Evolutionary conservation across 1,140 invertebrate genomes (phyloP), one percentile per base, ranked within the genome.

Genomic region (Sinonovacula constricta): DNA sequence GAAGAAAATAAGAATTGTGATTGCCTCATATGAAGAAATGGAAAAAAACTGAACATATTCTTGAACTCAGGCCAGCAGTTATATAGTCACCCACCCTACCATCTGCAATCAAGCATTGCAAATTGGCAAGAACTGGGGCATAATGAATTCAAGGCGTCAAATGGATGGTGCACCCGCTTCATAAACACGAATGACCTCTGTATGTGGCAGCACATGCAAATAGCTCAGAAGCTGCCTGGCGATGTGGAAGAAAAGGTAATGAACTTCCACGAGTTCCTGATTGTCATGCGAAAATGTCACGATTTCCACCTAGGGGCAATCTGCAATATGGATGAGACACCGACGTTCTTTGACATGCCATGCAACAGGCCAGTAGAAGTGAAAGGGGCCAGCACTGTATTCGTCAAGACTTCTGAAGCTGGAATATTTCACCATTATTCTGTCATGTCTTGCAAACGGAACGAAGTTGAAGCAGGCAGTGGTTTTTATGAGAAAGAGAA

Each of bases 391-490:
- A 45, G 7, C 39, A 45, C 39, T 18, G 39, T 45, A 45, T 18
- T 45, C 39, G 39, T 45, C 7, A 10, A 45, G 7, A 45, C n/a
- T n/a, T n/a, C n/a, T n/a, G n/a, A n/a, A n/a, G n/a, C n/a, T n/a
- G n/a, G n/a, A n/a, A n/a, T n/a, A n/a, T n/a, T n/a, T n/a, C n/a
- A n/a, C n/a, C n/a, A n/a, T n/a, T n/a, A n/a, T 7, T 53, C 26
- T 53, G 51, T 57, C 78, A 14, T 80, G 71, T 18, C 63, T 80
- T 18, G 81, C 74, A 22, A 80, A 83, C 57, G 83, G 86, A 15
- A 81, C 75, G 18, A 88, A 87, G 66, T 53, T 86, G 18, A 86
- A 83, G 39, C 86, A 85, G 3, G 81, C 83, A 34, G 54, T 88
- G n/a, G 80, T 88, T 33, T 88, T 88, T 28, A 88, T 85, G 59